phyloP scores from a whole-genome alignment of 2,888 invertebrate genomes.

The Chymomyza fuscimana region DNA sequence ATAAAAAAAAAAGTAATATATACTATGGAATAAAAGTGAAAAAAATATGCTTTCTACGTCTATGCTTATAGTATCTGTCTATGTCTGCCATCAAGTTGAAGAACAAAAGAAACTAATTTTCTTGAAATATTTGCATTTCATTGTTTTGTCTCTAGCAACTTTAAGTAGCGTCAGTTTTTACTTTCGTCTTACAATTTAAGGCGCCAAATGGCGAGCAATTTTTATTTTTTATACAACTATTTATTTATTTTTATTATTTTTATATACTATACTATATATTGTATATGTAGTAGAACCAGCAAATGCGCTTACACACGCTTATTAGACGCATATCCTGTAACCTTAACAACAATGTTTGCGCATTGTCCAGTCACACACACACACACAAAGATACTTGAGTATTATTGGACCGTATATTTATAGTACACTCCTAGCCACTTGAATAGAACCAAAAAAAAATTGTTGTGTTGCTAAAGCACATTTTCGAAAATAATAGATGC shows the following conservation, averaged over 20 bases:
- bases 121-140: slow-evolving; percentile 48
- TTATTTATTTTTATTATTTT: background rate
- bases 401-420: background rate
- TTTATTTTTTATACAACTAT: background rate
- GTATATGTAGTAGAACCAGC: background rate
- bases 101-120: slow-evolving; percentile 53
- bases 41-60: slow-evolving; percentile 24
- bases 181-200: background rate
- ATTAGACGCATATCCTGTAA: slow-evolving; percentile 67
- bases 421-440: background rate
- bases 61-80: slow-evolving; percentile 6
- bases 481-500: no score
- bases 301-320: slow-evolving; percentile 51
- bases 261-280: background rate
- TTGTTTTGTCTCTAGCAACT: slow-evolving; percentile 30
- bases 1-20: background rate
- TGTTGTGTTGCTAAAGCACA: no score
- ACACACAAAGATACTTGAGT: slow-evolving; percentile 27
- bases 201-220: background rate
- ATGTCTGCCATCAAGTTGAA: slow-evolving; percentile 1
- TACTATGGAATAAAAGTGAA: slow-evolving; percentile 1
- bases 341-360: slow-evolving; percentile 56
- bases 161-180: slow-evolving; percentile 16
- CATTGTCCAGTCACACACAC: slow-evolving; percentile 35
- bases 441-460: no score